Evolutionary conservation across 2,113 vertebrate genomes (phyloP), one percentile per base, ranked within the genome.

Genomic region (Heterotilapia buettikoferi): DNA sequence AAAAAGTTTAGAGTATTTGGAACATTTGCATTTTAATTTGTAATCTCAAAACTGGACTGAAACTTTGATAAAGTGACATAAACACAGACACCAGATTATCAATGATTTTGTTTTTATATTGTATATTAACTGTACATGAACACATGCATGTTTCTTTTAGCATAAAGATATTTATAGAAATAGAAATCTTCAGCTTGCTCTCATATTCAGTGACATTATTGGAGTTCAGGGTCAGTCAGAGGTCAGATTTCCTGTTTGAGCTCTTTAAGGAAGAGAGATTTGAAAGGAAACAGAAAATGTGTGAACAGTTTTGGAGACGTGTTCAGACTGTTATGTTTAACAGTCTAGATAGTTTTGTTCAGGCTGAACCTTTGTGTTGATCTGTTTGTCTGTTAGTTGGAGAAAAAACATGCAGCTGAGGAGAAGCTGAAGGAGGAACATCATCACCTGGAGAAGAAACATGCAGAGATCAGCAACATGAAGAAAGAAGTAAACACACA

Each of bases 111-210:
- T n/a, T 54, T 45, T 21, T 11, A 6, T 54, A 2, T 2, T 0
- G 0, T 54, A 12, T 54, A 0, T 54, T 0, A 24, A 26, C 4
- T 56, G 53, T 24, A 0, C 11, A 12, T 56, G 0, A 13, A 24
- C 53, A 56, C 53, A 4, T 24, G 6, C 11, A 0, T 24, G 11
- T 56, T 56, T 56, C n/a, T 56, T 56, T 4, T 13, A 13, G 21
- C 53, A 56, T 56, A 4, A 24, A 7, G 0, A 3, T 56, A 13
- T 56, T 56, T 56, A 24, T 13, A 4, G 21, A 12, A 54, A 54
- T 0, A 54, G 0, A 56, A 56, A 56, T 12, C 10, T 24, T 24
- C 0, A 54, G 5, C 9, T 0, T 56, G 53, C 0, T 56, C 6
- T 56, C 53, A 24, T 0, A 56, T 56, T 24, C 53, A 21, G 52